Evolutionary conservation across 1,140 invertebrate genomes (phyloP).

Genomic region (Drosophila santomea): DNA sequence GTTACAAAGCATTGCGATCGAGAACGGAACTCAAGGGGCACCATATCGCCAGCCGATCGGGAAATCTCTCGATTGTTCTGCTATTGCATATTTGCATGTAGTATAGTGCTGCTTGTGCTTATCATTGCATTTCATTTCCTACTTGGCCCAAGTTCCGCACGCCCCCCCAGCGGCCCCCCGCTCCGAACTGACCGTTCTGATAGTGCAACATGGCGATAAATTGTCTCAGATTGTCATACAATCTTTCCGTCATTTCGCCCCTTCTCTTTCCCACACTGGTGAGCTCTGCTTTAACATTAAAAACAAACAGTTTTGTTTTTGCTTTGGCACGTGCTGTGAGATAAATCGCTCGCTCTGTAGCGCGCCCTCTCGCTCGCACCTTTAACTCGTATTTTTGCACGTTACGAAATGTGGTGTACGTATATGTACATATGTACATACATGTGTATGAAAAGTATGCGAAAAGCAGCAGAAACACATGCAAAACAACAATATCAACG

Average conservation of each 20-base stretch:
- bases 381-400: slow-evolving; percentile 53
- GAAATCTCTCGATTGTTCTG: slow-evolving; percentile 26
- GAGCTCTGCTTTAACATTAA: slow-evolving; percentile 69
- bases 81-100: slow-evolving; percentile 67
- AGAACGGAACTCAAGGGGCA: slow-evolving; percentile 27
- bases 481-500: slow-evolving; percentile 51
- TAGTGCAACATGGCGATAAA: slow-evolving; percentile 47
- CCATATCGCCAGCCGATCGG: slow-evolving; percentile 22
- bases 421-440: slow-evolving; percentile 22
- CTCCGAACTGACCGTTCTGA: not conserved
- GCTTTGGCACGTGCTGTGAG: slow-evolving; percentile 68
- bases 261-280: slow-evolving; percentile 3
- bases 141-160: slow-evolving; percentile 26
- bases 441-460: slow-evolving; percentile 31
- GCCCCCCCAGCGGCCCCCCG: not conserved
- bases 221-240: slow-evolving; percentile 48
- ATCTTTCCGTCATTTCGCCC: slow-evolving; percentile 33
- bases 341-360: slow-evolving; percentile 46
- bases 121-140: slow-evolving; percentile 77
- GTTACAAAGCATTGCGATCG: slow-evolving; percentile 7
- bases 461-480: slow-evolving; percentile 54
- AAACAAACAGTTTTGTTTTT: slow-evolving; percentile 70
- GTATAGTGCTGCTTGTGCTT: slow-evolving; percentile 67
- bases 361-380: slow-evolving; percentile 14
- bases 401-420: slow-evolving; percentile 62